A percentile compares a stretch with the other conserved stretches of the same genome.
phyloP scores from a whole-genome alignment of 2,888 invertebrate genomes.

The Caenorhabditis sp. region DNA sequence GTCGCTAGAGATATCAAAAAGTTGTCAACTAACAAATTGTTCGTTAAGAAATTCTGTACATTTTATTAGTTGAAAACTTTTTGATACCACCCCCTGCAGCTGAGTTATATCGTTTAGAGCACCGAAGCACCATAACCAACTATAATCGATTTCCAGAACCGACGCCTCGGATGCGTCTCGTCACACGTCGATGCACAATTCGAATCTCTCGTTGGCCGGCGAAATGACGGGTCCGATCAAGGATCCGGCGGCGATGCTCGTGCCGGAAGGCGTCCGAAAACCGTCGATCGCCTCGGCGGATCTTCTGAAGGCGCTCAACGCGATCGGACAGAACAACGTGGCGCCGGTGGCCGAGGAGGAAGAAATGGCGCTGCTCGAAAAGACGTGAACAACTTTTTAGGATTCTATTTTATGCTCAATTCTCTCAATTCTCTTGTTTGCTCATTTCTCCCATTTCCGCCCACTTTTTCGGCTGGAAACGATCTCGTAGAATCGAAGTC shows the following conservation, averaged over 20 bases:
- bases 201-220: conserved; percentile 25
- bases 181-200: conserved; percentile 25
- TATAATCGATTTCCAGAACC: conserved; percentile 35
- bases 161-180: conserved; percentile 41
- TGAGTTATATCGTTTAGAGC: no score
- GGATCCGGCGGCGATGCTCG: conserved; percentile 63
- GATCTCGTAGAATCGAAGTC: no score
- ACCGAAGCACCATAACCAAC: no score
- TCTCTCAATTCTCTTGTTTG: background rate
- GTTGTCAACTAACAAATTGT: no score
- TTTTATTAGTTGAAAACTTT: no score
- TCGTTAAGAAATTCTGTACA: no score
- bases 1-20: no score
- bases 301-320: conserved; percentile 8
- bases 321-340: conserved; percentile 19
- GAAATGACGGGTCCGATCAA: conserved; percentile 48
- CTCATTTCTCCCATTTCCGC: background rate
- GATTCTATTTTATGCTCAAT: background rate
- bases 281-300: conserved; percentile 41
- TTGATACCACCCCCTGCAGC: no score
- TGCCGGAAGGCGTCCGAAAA: conserved; percentile 53
- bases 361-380: conserved; percentile 39
- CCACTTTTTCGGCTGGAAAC: no score
- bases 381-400: background rate
- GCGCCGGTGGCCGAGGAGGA: conserved; percentile 50